Evolutionary conservation across 2,113 vertebrate genomes (phyloP), one percentile per base, ranked within the genome.

Genomic region (Entosphenus tridentatus): DNA sequence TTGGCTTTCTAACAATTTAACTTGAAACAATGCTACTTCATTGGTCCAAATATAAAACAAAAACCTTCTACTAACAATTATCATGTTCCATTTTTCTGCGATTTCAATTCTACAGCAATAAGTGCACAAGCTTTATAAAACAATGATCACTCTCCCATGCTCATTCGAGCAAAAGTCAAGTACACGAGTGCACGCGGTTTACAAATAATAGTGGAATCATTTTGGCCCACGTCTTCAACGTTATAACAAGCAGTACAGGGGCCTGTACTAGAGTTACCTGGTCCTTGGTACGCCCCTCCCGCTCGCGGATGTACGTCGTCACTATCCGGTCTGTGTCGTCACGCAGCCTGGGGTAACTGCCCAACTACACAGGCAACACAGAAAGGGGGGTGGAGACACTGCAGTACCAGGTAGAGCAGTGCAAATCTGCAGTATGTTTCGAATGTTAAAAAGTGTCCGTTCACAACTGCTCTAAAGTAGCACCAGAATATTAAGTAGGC

Each of bases 311-410:
- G 74, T 86, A 83, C 70, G 82, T 77, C n/a, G 84, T 82, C 73
- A 96, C 81, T 67, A 91, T 87, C 73, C 81, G 83, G 79, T 95
- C 88, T 0, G 86, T 88, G 77, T 89, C 86, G 70, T 91, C 83
- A 69, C 80, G 83, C 16, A 96, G 79, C 74, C 82, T 83, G 67
- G 89, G 90, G 73, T 87, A 93, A 56, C 81, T 84, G 68, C 79
- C 80, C 76, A 96, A 79, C 90, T 96, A 74, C 68, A 75, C 69
- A 70, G 65, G 69, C 75, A 75, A 73, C 75, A 8, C 17, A 65
- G 21, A 18, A 65, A 65, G n/a, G 21, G n/a, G 39, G 39, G 21
- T 3, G 2, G 10, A 11, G 10, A 21, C 21, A 65, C 62, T 10
- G 62, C 62, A 8, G 10, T 65, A 65, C n/a, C 8, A 65, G n/a